These are phyloP conservation scores for Hyaena hyaena DNA, from an alignment of 2,113 vertebrate genomes.

Conservation along the genomic window DNA sequence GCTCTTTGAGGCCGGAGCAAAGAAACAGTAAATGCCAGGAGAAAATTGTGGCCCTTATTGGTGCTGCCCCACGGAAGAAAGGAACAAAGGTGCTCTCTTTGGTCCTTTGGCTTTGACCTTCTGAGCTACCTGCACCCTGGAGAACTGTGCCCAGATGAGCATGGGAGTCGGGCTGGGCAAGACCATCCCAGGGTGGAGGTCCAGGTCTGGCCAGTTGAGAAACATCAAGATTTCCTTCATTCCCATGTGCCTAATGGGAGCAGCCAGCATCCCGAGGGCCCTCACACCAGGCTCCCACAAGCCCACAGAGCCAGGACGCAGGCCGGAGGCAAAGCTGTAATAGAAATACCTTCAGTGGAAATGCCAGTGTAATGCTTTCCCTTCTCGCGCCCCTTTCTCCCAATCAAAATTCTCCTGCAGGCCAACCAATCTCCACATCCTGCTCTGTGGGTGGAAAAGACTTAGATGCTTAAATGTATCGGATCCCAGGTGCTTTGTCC, in stretches of 20 bases:
- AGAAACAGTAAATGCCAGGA: not conserved
- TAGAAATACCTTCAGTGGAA: not conserved
- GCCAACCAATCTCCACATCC: not conserved
- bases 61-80: not conserved
- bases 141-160: not conserved
- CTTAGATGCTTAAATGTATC: not conserved
- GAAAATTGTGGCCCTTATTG: not conserved
- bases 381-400: not conserved
- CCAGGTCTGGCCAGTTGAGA: not conserved
- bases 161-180: not conserved
- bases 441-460: not conserved
- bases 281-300: not conserved
- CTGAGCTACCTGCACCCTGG: not conserved
- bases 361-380: not conserved
- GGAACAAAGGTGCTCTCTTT: not conserved
- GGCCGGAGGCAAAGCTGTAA: not conserved
- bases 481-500: not conserved
- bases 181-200: not conserved
- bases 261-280: not conserved
- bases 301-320: not conserved
- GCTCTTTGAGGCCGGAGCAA: not conserved
- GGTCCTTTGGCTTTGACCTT: conserved; percentile 8
- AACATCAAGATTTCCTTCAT: conserved; percentile 7
- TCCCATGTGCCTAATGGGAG: not conserved
- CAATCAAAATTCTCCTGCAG: not conserved